Evolutionary conservation across 2,113 vertebrate genomes (phyloP).

Genomic region (Odontesthes bonariensis): DNA sequence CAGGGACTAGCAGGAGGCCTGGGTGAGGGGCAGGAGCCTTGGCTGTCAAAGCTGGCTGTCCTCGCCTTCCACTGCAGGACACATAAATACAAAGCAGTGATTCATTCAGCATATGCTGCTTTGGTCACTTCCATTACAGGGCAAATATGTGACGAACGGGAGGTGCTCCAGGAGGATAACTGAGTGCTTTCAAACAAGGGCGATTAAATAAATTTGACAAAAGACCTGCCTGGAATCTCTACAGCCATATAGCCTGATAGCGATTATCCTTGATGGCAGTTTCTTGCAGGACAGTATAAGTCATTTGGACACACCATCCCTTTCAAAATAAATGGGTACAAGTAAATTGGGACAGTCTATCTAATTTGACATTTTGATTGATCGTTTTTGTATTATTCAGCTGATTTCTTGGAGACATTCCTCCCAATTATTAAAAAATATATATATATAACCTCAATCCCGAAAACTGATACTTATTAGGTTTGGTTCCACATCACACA

Average conservation of each 20-base stretch:
- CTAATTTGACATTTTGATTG: background rate
- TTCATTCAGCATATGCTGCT: conserved; percentile 34
- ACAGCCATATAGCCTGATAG: background rate
- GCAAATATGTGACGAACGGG: background rate
- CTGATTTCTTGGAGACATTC: no score
- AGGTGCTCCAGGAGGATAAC: background rate
- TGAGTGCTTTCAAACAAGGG: background rate
- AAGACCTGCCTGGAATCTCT: background rate
- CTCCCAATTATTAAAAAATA: background rate
- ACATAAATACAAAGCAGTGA: conserved; percentile 57
- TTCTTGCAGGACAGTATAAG: background rate
- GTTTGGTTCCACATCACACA: background rate
- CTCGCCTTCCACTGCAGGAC: conserved; percentile 93
- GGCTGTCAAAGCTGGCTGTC: conserved; percentile 96
- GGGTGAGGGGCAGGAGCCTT: conserved; percentile 95
- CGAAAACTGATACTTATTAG: background rate
- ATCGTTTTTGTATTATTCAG: background rate
- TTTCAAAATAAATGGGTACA: no score
- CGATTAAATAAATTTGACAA: background rate
- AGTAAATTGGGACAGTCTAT: background rate
- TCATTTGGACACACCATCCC: background rate
- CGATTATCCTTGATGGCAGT: background rate
- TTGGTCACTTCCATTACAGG: background rate
- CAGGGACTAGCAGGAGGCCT: conserved; percentile 92
- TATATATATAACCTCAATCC: background rate